Base-by-base conservation (phyloP, 2,797 vertebrate species). In the Odontamblyopus lacepedii region DNA sequence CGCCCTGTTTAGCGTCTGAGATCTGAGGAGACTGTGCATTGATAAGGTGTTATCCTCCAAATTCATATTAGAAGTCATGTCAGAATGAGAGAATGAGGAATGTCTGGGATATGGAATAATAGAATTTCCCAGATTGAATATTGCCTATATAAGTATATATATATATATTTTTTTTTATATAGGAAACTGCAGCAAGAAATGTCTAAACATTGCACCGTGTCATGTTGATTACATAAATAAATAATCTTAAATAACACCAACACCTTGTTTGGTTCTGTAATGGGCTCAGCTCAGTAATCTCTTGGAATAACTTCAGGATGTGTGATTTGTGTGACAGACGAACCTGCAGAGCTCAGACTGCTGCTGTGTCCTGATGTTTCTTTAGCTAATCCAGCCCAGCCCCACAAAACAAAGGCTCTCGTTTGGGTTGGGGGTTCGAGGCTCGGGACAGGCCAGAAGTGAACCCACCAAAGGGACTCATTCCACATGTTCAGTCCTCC, bases 331-430 rank as follows among this genome's bases (percentile, higher is more conserved):
- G 86, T 91, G 91, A 92, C 87, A 90, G 90, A 88, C 84, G 89
- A 85, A 90, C 91, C 91, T 89, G 87, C 41, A 91, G 87, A 90
- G 89, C 90, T 88, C 88, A 77, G 88, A 89, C 92, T 89, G 89
- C 89, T 90, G 91, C 92, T 13, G 12, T 44, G 44, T 48, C 44
- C 44, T 92, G 91, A 72, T 94, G 92, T 94, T 94, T 80, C 87
- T 78, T 88, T 92, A 91, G 85, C 88, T 94, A 94, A 94, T 94
- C 88, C 92, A 91, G 89, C 87, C 92, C 93, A 94, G 91, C 85
- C 68, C 88, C 87, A 81, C 90, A 92, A 92, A 95, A 94, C 93
- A 95, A 88, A 85, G 89, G 77, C 89, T 89, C 92, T 86, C 86
- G 89, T 92, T 90, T 91, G 81, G 87, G 81, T 85, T 88, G 77